Percentiles rank a stretch among this genome's conserved stretches.
phyloP scores from a whole-genome alignment of 1,140 invertebrate genomes.

The Goniozus legneri region DNA sequence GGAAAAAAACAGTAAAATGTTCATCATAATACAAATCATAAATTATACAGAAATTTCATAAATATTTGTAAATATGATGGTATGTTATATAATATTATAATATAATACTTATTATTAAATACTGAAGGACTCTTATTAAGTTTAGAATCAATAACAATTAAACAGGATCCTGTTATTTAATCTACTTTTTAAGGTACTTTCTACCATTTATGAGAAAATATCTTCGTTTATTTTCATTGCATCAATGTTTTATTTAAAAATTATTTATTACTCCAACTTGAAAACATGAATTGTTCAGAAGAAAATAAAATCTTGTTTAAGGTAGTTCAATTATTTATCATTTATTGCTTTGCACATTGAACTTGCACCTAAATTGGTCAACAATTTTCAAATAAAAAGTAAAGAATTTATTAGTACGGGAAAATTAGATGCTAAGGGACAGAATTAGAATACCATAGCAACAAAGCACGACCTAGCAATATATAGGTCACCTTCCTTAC shows the following conservation, averaged over 20 bases:
- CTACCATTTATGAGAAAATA: background rate
- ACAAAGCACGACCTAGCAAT: slow-evolving; percentile 52
- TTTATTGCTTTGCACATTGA: slow-evolving; percentile 28
- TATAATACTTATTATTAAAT: too few relatives aligned
- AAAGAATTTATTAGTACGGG: slow-evolving; percentile 12
- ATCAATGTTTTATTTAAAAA: too few relatives aligned
- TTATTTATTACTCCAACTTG: too few relatives aligned
- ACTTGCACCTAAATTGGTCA: slow-evolving; percentile 24
- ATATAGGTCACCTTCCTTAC: slow-evolving; percentile 55
- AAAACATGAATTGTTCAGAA: too few relatives aligned
- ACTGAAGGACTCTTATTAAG: too few relatives aligned
- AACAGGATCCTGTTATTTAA: slow-evolving; percentile 17
- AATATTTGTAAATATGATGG: too few relatives aligned
- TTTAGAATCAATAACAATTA: slow-evolving; percentile 6
- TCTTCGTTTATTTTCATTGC: too few relatives aligned
- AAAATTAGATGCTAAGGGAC: slow-evolving; percentile 33
- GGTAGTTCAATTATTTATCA: slow-evolving; percentile 21
- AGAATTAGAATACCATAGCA: slow-evolving; percentile 49
- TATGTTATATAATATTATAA: too few relatives aligned
- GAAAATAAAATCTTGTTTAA: slow-evolving; percentile 22
- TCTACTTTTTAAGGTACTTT: slow-evolving; percentile 1
- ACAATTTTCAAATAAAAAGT: slow-evolving; percentile 24
- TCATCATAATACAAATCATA: too few relatives aligned
- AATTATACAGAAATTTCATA: too few relatives aligned
- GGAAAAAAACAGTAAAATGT: too few relatives aligned